These are phyloP conservation scores for Gastrophysa polygoni DNA, from an alignment of 2,888 invertebrate genomes.

Conservation along the genomic window DNA sequence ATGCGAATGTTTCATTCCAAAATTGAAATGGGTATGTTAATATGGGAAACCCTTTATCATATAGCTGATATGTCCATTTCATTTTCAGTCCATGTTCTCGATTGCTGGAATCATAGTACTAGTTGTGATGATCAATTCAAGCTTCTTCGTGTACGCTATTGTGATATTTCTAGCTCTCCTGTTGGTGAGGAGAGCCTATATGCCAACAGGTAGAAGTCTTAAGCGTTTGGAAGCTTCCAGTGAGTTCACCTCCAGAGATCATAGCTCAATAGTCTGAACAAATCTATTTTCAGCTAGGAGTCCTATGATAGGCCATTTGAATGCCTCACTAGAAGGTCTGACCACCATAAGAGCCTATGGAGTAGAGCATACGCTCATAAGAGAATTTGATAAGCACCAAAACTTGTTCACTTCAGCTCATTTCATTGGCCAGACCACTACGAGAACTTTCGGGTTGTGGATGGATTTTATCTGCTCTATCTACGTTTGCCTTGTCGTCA, in stretches of 20 bases:
- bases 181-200: conserved; percentile 54
- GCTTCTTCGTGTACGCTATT: conserved; percentile 40
- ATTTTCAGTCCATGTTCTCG: conserved; percentile 34
- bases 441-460: conserved; percentile 50
- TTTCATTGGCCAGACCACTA: conserved; percentile 46
- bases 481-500: conserved; percentile 40
- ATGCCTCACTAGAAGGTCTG: conserved; percentile 54
- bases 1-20: too few species aligned
- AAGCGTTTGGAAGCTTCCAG: conserved; percentile 73
- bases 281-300: conserved; percentile 49
- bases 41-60: too few species aligned
- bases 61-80: too few species aligned
- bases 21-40: too few species aligned
- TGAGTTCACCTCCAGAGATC: conserved; percentile 52
- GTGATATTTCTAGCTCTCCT: conserved; percentile 40
- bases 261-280: neutral
- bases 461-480: conserved; percentile 46
- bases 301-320: conserved; percentile 54
- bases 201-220: conserved; percentile 73
- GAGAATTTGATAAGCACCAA: conserved; percentile 54
- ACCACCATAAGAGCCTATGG: conserved; percentile 53
- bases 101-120: conserved; percentile 37
- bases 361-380: conserved; percentile 47
- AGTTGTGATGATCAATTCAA: conserved; percentile 38
- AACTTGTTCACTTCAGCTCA: conserved; percentile 52